A percentile compares a stretch with the other conserved stretches of the same genome.
Evolutionary conservation across 2,113 vertebrate species (phyloP).

Genomic region (Myotis brandtii): DNA sequence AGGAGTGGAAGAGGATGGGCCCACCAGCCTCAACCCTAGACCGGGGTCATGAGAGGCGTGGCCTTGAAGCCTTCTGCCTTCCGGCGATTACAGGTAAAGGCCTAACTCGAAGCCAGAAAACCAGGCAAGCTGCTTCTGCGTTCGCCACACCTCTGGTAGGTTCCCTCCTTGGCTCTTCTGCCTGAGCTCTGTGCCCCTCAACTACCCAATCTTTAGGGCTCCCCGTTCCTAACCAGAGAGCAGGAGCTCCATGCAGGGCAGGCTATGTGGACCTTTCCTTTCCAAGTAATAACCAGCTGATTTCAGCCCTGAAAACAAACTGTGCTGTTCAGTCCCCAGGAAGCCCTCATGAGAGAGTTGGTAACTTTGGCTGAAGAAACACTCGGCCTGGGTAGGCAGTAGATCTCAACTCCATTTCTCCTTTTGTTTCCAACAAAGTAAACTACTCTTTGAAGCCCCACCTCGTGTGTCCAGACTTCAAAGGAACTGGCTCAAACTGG

Average conservation of each 20-base stretch:
- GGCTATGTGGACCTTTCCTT: background rate
- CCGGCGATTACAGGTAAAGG: background rate
- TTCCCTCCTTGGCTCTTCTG: background rate
- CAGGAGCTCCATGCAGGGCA: background rate
- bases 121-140: background rate
- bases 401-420: background rate
- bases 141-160: slow-evolving; percentile 17
- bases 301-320: background rate
- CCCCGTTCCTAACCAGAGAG: background rate
- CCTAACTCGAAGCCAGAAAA: background rate
- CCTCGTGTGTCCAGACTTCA: background rate
- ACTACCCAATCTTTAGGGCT: background rate
- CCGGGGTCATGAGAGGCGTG: background rate
- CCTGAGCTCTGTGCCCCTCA: background rate
- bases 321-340: background rate
- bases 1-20: background rate
- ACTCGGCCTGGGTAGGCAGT: too few relatives aligned
- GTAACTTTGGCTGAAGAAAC: background rate
- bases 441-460: background rate
- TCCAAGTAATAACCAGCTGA: background rate
- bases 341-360: background rate
- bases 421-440: slow-evolving; percentile 51
- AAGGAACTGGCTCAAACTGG: background rate
- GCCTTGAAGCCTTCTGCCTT: background rate
- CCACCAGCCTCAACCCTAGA: background rate